Percentiles rank a stretch among this genome's conserved stretches.
Conservation (phyloP, 2,888 invertebrate genomes). For the Euphydryas editha region DNA sequence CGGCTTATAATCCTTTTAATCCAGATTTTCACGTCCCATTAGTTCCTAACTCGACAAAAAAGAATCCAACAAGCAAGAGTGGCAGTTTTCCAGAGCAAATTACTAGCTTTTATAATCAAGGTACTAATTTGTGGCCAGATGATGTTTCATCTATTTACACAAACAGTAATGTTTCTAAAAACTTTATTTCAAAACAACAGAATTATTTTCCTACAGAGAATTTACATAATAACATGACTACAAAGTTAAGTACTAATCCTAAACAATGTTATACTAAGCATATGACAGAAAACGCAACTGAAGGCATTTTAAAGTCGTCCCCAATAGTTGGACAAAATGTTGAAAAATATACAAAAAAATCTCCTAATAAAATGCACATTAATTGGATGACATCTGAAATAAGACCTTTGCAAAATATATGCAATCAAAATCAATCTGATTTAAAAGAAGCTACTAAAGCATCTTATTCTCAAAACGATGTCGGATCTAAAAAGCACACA, state of each 20-base stretch:
- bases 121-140: conserved; percentile 73
- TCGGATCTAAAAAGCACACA: conserved; percentile 63
- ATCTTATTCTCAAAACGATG: conserved; percentile 59
- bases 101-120: conserved; percentile 74
- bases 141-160: conserved; percentile 71
- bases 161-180: conserved; percentile 63
- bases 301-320: conserved; percentile 57
- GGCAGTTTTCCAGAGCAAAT: conserved; percentile 71
- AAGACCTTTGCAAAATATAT: conserved; percentile 69
- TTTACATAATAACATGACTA: conserved; percentile 52
- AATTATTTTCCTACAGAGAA: conserved; percentile 64
- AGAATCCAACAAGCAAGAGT: conserved; percentile 63
- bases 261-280: conserved; percentile 68
- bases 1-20: conserved; percentile 76
- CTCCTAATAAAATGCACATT: conserved; percentile 77
- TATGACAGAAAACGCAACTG: conserved; percentile 50
- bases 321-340: conserved; percentile 55
- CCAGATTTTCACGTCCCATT: conserved; percentile 77
- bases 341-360: conserved; percentile 76
- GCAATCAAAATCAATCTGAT: conserved; percentile 56
- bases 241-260: conserved; percentile 52
- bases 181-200: conserved; percentile 62
- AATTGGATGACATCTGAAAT: conserved; percentile 82
- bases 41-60: conserved; percentile 66
- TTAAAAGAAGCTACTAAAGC: conserved; percentile 64